These are phyloP conservation scores for Antigone vipio DNA, from an alignment of 2,113 vertebrate species.

Conservation along the genomic window DNA sequence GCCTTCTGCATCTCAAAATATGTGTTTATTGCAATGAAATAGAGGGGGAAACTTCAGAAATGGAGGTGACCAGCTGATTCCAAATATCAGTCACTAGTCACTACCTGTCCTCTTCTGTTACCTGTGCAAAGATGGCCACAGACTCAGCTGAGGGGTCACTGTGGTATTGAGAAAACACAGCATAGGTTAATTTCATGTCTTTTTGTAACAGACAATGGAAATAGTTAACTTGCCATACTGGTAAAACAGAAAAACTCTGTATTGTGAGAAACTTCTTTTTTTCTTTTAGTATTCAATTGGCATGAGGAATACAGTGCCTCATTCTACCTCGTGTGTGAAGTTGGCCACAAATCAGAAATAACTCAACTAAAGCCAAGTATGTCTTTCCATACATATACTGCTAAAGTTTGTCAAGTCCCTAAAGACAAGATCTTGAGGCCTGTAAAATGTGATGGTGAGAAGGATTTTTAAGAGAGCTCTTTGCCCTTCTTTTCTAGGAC, in stretches of 20 bases:
- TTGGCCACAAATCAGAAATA: neutral
- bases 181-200: neutral
- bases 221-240: neutral
- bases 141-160: neutral
- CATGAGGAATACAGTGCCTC: neutral
- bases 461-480: neutral
- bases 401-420: neutral
- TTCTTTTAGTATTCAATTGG: neutral
- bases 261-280: neutral
- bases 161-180: neutral
- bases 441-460: neutral
- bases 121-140: neutral
- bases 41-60: neutral
- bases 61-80: neutral
- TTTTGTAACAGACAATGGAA: neutral
- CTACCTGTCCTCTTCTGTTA: neutral
- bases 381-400: neutral
- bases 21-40: neutral
- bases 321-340: neutral
- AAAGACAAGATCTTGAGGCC: neutral
- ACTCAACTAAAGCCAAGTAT: neutral
- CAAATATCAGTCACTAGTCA: neutral
- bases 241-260: neutral
- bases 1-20: neutral
- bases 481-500: neutral